Conservation (phyloP, 2,888 invertebrate genomes). For the Hemithea aestivaria region DNA sequence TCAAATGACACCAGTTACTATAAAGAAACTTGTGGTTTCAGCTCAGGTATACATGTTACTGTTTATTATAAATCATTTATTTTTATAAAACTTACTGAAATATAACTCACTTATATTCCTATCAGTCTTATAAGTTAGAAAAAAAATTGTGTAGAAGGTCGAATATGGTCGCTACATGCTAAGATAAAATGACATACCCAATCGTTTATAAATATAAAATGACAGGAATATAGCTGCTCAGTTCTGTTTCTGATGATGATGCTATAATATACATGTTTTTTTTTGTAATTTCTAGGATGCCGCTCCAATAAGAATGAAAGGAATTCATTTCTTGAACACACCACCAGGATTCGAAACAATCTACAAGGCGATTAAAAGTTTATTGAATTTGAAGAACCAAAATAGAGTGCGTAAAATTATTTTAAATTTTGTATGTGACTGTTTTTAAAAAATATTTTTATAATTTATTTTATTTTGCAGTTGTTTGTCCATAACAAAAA, state of each 20-base stretch:
- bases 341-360: constrained; percentile 76
- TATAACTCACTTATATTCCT: too few species aligned
- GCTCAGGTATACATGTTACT: constrained; percentile 43
- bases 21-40: constrained; percentile 68
- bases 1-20: constrained; percentile 68
- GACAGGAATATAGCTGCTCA: too few species aligned
- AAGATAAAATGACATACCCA: too few species aligned
- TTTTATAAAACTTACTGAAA: too few species aligned
- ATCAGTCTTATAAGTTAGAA: too few species aligned
- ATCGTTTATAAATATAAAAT: too few species aligned
- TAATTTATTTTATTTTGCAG: too few species aligned
- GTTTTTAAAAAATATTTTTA: not conserved
- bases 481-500: constrained; percentile 75
- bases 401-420: constrained; percentile 63
- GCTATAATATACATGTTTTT: not conserved
- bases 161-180: too few species aligned
- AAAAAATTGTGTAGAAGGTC: too few species aligned
- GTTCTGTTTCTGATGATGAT: too few species aligned
- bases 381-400: constrained; percentile 78
- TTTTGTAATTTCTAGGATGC: constrained; percentile 70
- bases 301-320: constrained; percentile 78
- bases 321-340: constrained; percentile 76
- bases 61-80: not conserved
- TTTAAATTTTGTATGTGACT: not conserved
- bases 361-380: constrained; percentile 71